These are phyloP conservation scores for Noctua comes DNA, from an alignment of 2,888 invertebrate species.

Conservation along the genomic window DNA sequence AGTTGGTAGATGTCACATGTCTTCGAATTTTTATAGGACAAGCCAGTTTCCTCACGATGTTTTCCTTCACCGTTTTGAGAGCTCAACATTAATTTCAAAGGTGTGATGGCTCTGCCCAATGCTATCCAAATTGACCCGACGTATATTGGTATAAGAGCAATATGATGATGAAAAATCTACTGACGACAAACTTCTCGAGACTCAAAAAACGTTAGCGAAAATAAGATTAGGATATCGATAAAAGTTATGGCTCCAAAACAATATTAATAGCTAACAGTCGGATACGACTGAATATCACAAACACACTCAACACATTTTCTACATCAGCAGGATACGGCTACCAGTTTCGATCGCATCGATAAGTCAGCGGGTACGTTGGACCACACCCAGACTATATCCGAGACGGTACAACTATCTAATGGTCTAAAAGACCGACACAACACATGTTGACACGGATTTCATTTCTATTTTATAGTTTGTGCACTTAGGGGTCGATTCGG, in stretches of 20 bases:
- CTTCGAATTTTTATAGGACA: neutral
- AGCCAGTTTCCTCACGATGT: neutral
- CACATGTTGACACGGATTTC: slow-evolving; percentile 65
- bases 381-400: slow-evolving; percentile 64
- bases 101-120: neutral
- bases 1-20: neutral
- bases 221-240: neutral
- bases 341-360: slow-evolving; percentile 48
- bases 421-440: slow-evolving; percentile 37
- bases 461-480: slow-evolving; percentile 70
- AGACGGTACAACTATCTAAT: slow-evolving; percentile 53
- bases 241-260: neutral
- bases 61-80: neutral
- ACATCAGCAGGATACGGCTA: slow-evolving; percentile 45
- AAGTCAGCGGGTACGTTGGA: slow-evolving; percentile 52
- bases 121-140: neutral
- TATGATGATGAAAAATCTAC: neutral
- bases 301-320: slow-evolving; percentile 6
- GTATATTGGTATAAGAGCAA: neutral
- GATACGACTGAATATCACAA: slow-evolving; percentile 19
- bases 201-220: neutral
- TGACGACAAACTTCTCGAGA: neutral
- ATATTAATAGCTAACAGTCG: neutral
- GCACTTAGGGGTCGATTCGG: slow-evolving; percentile 48
- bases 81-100: neutral